Evolutionary conservation across 2,113 vertebrate species (phyloP).

Genomic region (Perca schrenkii): DNA sequence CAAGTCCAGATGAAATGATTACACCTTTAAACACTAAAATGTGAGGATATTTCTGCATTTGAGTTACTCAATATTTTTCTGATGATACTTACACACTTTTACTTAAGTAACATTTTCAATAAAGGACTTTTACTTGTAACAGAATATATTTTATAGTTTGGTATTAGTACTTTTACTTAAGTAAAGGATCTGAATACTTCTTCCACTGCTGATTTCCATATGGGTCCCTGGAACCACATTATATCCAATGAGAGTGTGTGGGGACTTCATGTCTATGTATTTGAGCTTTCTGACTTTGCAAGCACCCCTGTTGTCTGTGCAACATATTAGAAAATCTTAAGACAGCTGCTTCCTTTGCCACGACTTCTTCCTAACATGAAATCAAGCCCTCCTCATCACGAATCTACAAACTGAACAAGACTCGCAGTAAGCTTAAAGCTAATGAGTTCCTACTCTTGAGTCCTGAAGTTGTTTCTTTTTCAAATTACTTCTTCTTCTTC

Average conservation of each 20-base stretch:
- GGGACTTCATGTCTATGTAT: not conserved
- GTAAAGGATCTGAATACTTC: too few relatives aligned
- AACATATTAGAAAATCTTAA: not conserved
- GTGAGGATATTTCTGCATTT: too few relatives aligned
- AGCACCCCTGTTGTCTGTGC: not conserved
- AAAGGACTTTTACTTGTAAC: too few relatives aligned
- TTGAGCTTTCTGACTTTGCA: not conserved
- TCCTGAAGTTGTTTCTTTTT: conserved; percentile 54
- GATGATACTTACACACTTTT: too few relatives aligned
- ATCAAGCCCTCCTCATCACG: not conserved
- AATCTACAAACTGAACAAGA: conserved; percentile 41
- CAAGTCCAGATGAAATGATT: too few relatives aligned
- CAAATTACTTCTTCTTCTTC: conserved; percentile 43
- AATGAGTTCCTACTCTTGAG: conserved; percentile 29
- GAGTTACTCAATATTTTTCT: too few relatives aligned
- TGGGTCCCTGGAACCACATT: not conserved
- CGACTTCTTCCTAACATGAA: conserved; percentile 9
- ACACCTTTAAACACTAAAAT: too few relatives aligned
- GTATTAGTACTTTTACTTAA: too few relatives aligned
- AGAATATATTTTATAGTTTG: too few relatives aligned
- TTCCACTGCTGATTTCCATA: not conserved
- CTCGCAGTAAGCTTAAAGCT: conserved; percentile 30
- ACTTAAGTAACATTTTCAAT: too few relatives aligned
- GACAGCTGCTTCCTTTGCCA: not conserved
- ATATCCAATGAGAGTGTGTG: not conserved